Evolutionary conservation across 2,113 vertebrate genomes (phyloP), one percentile per base, ranked within the genome.

Genomic region (Rallus limicola): DNA sequence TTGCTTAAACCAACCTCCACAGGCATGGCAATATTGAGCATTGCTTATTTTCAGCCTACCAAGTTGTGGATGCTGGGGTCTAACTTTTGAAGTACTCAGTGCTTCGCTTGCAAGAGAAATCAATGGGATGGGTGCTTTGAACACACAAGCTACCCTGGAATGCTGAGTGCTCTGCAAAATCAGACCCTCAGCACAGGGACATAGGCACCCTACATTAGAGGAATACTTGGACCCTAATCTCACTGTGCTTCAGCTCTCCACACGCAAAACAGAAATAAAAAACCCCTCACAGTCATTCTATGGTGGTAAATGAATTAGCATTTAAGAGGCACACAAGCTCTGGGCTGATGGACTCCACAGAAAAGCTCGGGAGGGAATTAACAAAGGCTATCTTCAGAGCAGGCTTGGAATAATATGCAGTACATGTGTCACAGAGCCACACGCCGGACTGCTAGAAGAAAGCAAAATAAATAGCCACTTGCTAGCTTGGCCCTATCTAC

Each of bases 281-380:
- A 62, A 36, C 1, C 4, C 76, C 56, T 90, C 34, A 28, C 14
- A 72, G 63, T 16, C 4, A 0, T 62, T 44, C 24, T 76, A 58
- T 2, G 11, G 62, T 36, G 40, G 74, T 75, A 84, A 84, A 60
- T 46, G 25, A 90, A 84, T 84, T 86, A 60, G 13, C 34, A 92
- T 92, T 78, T 75, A 53, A 79, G 77, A 92, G 74, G 69, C 65
- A 82, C 64, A 86, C 19, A 88, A 90, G 42, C 25, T 25, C 42
- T 26, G 26, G 4, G 7, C 26, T 82, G 90, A 91, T 72, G 80
- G 91, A 90, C 70, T 68, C 74, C 62, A 67, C 33, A 70, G 74
- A 84, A 91, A 70, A 87, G 38, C 81, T 90, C 92, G 48, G 82
- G 69, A 89, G 60, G 46, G 81, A 89, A 88, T 82, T 90, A 59